Evolutionary conservation across 2,888 invertebrate species (phyloP), one percentile per base, ranked within the genome.

Genomic region (Agriopis leucophaearia): DNA sequence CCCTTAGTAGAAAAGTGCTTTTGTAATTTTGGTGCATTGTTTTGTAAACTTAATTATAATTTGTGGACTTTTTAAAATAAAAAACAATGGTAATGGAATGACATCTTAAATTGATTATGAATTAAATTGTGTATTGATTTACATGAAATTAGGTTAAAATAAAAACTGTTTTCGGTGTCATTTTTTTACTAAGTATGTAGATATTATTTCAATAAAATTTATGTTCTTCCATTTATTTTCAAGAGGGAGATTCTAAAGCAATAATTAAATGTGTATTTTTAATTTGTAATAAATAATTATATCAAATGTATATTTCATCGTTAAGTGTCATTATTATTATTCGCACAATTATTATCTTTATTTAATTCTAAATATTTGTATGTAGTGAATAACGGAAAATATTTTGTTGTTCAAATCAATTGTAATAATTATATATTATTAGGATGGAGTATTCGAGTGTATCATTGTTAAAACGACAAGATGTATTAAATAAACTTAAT

Each of bases 241-340:
- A 47, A 58, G 65, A 71, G 80, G 86, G 85, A 85, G 86, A 86
- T 88, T 83, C 81, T 71, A 82, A 85, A 91, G 91, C 91, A 91
- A 92, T 91, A 91, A 90, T 81, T 82, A 82, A 82, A 64, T 36
- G 35, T 36, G 78, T 81, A 84, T 83, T 81, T 85, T 70, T 84
- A 88, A 85, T 87, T 88, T 68, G 77, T 74, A 75, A 70, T 72
- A 68, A 75, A 71, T 71, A 69, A 77, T 73, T 76, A 72, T 75
- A 72, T 77, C 48, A 67, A 81, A 81, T 84, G 79, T 87, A 81
- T 83, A 82, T 82, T 85, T 81, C 51, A 63, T 54, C 40, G 48
- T 58, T 67, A 81, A 74, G 78, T 80, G 78, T 84, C 67, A 67
- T 66, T 80, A 77, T 76, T 75, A 74, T 80, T 76, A 79, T 80